Conservation (phyloP, 2,113 vertebrate genomes). For the Xenopus laevis region DNA sequence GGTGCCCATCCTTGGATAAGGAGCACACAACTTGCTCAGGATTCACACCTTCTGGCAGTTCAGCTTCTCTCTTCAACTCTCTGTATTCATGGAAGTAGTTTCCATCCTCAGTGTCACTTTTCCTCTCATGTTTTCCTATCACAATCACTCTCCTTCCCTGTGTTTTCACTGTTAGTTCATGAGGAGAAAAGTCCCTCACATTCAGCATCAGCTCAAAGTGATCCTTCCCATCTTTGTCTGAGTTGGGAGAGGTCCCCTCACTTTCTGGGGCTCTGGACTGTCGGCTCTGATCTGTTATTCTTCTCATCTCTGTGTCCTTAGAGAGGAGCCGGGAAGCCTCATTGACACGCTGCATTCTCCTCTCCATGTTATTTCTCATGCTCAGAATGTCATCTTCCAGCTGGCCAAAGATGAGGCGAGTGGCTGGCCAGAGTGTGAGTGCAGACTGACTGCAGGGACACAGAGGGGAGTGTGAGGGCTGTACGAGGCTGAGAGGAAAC, state of each 20-base stretch:
- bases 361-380: conserved; percentile 35
- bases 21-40: conserved; percentile 35
- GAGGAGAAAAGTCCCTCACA: conserved; percentile 38
- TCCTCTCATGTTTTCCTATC: conserved; percentile 35
- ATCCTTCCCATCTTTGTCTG: background rate
- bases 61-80: conserved; percentile 39
- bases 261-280: background rate
- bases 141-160: conserved; percentile 45
- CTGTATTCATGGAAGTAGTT: conserved; percentile 20
- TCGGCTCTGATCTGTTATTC: background rate
- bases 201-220: conserved; percentile 37
- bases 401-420: too few species aligned
- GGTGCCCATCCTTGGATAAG: conserved; percentile 38
- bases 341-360: conserved; percentile 9
- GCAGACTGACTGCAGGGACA: too few species aligned
- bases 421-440: too few species aligned
- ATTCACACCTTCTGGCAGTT: conserved; percentile 46
- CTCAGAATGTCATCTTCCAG: conserved; percentile 28
- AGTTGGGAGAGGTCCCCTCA: background rate
- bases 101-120: conserved; percentile 23
- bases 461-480: too few species aligned
- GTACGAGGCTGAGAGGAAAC: too few species aligned
- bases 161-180: conserved; percentile 45
- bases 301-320: background rate
- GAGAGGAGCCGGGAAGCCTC: background rate